Base-by-base conservation (phyloP, 2,797 vertebrate species). In the Ciconia nigra region DNA sequence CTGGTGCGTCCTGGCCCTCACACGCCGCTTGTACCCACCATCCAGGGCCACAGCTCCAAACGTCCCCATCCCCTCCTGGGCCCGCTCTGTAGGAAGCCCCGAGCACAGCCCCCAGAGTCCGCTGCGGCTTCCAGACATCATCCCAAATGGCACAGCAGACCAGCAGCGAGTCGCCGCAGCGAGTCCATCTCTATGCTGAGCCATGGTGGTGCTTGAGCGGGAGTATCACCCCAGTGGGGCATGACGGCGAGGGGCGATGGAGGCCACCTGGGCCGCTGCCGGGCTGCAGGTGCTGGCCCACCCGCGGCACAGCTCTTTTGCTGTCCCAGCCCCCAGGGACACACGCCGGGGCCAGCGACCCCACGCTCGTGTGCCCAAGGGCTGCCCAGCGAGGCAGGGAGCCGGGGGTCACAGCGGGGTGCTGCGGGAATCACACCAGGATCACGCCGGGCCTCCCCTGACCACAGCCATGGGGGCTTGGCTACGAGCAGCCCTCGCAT, bases 191-290 rank as follows among this genome's bases (percentile, higher is more conserved):
- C 51, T 46, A 2, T 0, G 0, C 58, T 2, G 7, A 31, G 8
- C 70, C 49, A 5, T 1, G 1, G 42, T 9, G 0, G 1, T 3
- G 35, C 73, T 58, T 1, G 0, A 74, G 78, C 33, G 2, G 37
- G 18, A 93, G 26, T 59, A 52, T 7, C 47, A 10, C 24, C 80
- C 55, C 69, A 3, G 51, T 2, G 2, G 14, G 41, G 10, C 17
- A 11, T 0, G 3, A 14, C 1, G 1, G 41, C 1, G 0, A 52
- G 33, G 22, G 59, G 10, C 1, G 9, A 57, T 1, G 0, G 42
- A 61, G 33, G 13, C 35, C 55, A 65, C 54, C 26, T 5, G 21
- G 62, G 80, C 71, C 5, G 0, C 26, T 20, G 39, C n/a, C 1
- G 0, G n/a, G 44, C 77, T 42, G 22, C 4, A 5, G 63, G 35